Percentiles rank a stretch among this genome's conserved stretches.
phyloP scores from a whole-genome alignment of 2,888 invertebrate genomes.

The Philopedon plagiatum region DNA sequence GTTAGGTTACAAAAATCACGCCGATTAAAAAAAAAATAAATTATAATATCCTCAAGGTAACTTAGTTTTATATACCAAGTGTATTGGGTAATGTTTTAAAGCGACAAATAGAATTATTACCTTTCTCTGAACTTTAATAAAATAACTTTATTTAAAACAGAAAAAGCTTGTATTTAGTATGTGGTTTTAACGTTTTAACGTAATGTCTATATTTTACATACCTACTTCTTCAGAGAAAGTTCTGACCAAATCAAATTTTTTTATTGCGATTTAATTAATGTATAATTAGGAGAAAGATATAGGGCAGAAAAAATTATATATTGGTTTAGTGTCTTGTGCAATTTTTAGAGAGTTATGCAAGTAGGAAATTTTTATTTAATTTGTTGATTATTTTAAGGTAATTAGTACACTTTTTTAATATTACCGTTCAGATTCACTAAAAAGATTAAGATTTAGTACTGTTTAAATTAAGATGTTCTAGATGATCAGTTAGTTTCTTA shows the following conservation, averaged over 20 bases:
- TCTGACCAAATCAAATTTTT: background rate
- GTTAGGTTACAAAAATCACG: conserved; percentile 37
- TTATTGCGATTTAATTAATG: no score
- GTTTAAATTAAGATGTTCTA: no score
- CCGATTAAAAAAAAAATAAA: conserved; percentile 25
- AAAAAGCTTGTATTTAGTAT: background rate
- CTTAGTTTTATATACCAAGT: conserved; percentile 6
- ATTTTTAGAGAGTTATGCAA: no score
- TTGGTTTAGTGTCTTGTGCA: no score
- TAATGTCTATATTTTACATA: background rate
- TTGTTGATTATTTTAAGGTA: no score
- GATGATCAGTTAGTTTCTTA: no score
- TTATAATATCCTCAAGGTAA: conserved; percentile 35
- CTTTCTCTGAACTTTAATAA: conserved; percentile 10
- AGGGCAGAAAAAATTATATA: no score
- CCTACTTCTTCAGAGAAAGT: background rate
- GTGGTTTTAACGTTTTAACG: background rate
- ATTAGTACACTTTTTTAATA: no score
- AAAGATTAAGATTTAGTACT: no score
- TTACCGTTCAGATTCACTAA: no score
- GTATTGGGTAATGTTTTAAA: conserved; percentile 16
- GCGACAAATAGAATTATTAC: conserved; percentile 21
- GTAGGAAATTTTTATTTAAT: no score
- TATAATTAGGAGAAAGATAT: no score
- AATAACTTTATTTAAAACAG: background rate